A percentile compares a stretch with the other conserved stretches of the same genome.
phyloP scores from a whole-genome alignment of 2,888 invertebrate species.

The Neelides folsomi region DNA sequence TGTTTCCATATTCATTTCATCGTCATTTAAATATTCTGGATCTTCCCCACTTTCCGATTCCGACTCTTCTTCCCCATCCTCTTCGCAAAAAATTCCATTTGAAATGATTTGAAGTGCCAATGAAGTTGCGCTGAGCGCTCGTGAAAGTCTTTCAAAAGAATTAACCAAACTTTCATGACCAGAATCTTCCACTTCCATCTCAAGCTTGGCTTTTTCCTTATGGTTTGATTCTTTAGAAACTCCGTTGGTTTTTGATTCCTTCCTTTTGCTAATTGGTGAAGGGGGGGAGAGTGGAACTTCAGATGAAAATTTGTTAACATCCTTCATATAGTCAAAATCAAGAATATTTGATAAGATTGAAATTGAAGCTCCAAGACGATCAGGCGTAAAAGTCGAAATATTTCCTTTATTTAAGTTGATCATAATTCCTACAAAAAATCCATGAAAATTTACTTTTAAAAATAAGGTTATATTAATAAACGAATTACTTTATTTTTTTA shows the following conservation, averaged over 20 bases:
- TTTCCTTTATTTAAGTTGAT: slow-evolving; percentile 34
- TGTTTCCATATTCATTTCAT: slow-evolving; percentile 34
- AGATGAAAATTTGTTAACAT: slow-evolving; percentile 18
- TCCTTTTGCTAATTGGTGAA: slow-evolving; percentile 1
- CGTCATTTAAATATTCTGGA: slow-evolving; percentile 40
- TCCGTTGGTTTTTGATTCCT: not conserved
- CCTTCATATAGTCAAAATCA: slow-evolving; percentile 42
- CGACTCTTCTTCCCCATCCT: slow-evolving; percentile 42
- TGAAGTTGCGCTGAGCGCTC: slow-evolving; percentile 31
- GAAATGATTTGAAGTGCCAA: slow-evolving; percentile 56
- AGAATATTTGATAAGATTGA: slow-evolving; percentile 44
- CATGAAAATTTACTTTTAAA: no score
- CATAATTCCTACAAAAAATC: slow-evolving; percentile 34
- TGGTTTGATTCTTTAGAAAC: no score
- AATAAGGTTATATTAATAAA: no score
- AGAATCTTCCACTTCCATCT: no score
- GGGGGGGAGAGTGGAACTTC: slow-evolving; percentile 11
- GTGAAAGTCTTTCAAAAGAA: no score
- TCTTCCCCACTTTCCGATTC: slow-evolving; percentile 38
- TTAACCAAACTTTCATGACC: no score
- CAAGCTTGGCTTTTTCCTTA: no score
- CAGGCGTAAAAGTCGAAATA: slow-evolving; percentile 20
- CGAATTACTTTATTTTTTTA: no score
- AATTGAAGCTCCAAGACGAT: slow-evolving; percentile 39
- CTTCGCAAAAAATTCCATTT: slow-evolving; percentile 55